A percentile compares a stretch with the other conserved stretches of the same genome.
Conservation (phyloP, 2,113 vertebrate genomes). For the Acanthisitta chloris region DNA sequence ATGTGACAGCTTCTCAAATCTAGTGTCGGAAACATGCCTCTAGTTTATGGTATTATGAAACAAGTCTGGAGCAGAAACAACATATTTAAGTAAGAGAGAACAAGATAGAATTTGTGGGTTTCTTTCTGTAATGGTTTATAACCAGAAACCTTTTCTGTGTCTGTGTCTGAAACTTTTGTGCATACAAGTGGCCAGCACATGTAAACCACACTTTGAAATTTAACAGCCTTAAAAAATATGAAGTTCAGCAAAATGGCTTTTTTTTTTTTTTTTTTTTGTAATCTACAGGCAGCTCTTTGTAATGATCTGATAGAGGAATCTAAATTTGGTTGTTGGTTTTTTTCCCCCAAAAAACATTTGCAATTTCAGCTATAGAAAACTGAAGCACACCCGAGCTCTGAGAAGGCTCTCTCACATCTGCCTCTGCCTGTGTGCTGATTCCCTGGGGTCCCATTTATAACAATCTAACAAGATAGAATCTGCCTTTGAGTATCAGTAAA, state of each 20-base stretch:
- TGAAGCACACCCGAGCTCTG: conserved; percentile 38
- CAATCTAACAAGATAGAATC: conserved; percentile 81
- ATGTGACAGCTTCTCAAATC: conserved; percentile 49
- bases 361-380: conserved; percentile 62
- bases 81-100: conserved; percentile 14
- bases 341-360: conserved; percentile 15
- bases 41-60: conserved; percentile 62
- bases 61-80: conserved; percentile 56
- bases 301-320: conserved; percentile 55
- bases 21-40: conserved; percentile 16
- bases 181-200: conserved; percentile 19
- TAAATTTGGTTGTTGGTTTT: background rate
- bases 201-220: conserved; percentile 38
- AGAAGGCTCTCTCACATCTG: conserved; percentile 73
- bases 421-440: conserved; percentile 62
- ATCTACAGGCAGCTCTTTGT: background rate
- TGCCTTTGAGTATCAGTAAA: conserved; percentile 83
- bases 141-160: conserved; percentile 9
- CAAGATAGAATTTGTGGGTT: conserved; percentile 11
- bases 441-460: conserved; percentile 77
- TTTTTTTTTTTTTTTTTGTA: background rate
- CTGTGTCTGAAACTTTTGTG: conserved; percentile 16
- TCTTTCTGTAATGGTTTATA: conserved; percentile 44
- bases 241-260: conserved; percentile 7
- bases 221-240: conserved; percentile 46